Evolutionary conservation across 2,888 invertebrate genomes (phyloP).

Genomic region (Catocala fraxini): DNA sequence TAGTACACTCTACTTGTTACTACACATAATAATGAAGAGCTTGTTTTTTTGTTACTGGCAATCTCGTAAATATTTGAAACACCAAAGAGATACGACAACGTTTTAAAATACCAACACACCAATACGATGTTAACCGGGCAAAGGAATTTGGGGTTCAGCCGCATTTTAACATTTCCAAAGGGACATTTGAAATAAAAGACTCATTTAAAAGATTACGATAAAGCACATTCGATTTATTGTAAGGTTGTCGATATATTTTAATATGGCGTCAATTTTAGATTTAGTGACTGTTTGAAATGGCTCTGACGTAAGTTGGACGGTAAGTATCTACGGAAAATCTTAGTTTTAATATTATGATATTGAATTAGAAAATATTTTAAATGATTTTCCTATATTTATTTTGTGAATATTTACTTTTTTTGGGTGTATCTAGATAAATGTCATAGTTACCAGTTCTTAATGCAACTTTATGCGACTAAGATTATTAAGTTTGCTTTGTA

Average conservation of each 20-base stretch:
- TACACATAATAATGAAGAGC: no score
- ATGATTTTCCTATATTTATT: no score
- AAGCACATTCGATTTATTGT: conserved; percentile 61
- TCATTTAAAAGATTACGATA: conserved; percentile 64
- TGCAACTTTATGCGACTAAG: no score
- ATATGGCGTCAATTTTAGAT: conserved; percentile 47
- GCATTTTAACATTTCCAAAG: conserved; percentile 40
- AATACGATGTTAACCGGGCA: conserved; percentile 49
- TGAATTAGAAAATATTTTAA: no score
- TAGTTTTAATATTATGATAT: no score
- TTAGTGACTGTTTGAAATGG: conserved; percentile 35
- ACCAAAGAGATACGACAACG: conserved; percentile 24
- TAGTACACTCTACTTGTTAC: no score
- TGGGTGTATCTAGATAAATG: no score
- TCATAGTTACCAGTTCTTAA: no score
- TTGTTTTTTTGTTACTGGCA: neutral
- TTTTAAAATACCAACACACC: conserved; percentile 56
- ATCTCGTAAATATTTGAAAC: conserved; percentile 24
- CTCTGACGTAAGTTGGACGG: neutral
- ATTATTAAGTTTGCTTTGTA: no score
- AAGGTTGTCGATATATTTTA: conserved; percentile 55
- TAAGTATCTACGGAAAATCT: neutral
- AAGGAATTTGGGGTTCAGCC: conserved; percentile 53
- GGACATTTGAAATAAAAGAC: conserved; percentile 59
- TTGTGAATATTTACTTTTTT: no score